These are phyloP conservation scores for Pterocles orientalis DNA, from an alignment of 2,113 vertebrate species.

Conservation along the genomic window DNA sequence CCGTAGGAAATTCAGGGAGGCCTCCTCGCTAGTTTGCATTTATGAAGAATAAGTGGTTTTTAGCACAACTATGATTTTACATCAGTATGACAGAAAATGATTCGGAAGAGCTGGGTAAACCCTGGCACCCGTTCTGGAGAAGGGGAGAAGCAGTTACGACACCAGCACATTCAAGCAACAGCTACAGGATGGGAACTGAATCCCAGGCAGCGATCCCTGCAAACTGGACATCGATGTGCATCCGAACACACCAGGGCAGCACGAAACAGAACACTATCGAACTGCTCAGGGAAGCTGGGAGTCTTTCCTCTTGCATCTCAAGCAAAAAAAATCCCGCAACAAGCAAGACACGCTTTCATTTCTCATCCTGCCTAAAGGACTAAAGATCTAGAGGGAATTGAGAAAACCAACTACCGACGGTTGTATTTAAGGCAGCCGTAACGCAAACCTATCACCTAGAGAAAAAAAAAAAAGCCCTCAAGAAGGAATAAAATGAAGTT, in stretches of 20 bases:
- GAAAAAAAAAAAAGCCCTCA: background rate
- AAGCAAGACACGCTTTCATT: background rate
- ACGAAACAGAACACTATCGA: background rate
- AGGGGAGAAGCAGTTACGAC: background rate
- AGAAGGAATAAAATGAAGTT: background rate
- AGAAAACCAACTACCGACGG: background rate
- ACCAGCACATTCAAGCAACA: fast-evolving
- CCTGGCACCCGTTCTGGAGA: background rate
- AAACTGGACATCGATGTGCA: background rate
- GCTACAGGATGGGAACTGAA: background rate
- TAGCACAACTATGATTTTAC: background rate
- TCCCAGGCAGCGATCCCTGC: background rate
- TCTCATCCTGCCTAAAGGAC: background rate
- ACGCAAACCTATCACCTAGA: fast-evolving
- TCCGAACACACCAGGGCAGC: background rate
- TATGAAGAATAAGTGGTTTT: background rate
- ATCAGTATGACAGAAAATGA: fast-evolving
- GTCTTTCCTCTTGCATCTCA: background rate
- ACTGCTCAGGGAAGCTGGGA: background rate
- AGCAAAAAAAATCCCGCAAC: background rate
- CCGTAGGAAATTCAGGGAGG: background rate
- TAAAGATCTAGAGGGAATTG: background rate
- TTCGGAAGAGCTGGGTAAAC: background rate
- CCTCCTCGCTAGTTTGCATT: background rate
- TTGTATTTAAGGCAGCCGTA: background rate